Percentiles rank a stretch among this genome's conserved stretches.
phyloP scores from a whole-genome alignment of 1,140 invertebrate genomes.

The Eueides isabella region DNA sequence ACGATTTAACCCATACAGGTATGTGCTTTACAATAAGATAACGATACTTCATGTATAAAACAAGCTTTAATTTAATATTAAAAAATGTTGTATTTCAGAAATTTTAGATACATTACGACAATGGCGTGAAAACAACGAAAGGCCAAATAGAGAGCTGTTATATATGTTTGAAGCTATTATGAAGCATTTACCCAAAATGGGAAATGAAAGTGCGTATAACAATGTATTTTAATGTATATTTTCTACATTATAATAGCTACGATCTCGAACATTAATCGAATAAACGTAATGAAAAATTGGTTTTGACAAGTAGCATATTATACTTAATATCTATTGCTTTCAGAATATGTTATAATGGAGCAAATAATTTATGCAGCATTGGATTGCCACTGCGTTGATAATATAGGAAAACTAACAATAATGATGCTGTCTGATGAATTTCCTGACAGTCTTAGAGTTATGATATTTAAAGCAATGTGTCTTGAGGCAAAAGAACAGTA shows the following conservation, averaged over 20 bases:
- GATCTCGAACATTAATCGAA: too few species aligned
- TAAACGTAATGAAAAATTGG: too few species aligned
- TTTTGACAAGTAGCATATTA: neutral
- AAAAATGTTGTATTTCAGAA: constrained; percentile 82
- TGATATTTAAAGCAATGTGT: constrained; percentile 93
- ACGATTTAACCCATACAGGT: constrained; percentile 49
- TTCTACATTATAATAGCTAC: neutral
- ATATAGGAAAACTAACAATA: constrained; percentile 91
- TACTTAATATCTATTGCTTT: constrained; percentile 63
- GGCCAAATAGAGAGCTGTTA: constrained; percentile 94
- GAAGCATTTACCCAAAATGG: constrained; percentile 90
- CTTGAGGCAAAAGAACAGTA: constrained; percentile 94
- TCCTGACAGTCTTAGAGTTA: constrained; percentile 94
- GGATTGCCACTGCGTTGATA: constrained; percentile 90
- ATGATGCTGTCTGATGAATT: constrained; percentile 91
- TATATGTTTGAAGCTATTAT: constrained; percentile 92
- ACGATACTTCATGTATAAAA: too few species aligned
- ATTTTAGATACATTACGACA: constrained; percentile 90
- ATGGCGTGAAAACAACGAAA: constrained; percentile 96
- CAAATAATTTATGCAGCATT: constrained; percentile 95
- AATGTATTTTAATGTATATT: neutral
- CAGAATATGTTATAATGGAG: constrained; percentile 88
- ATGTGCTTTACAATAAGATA: constrained; percentile 1
- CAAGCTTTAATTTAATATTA: neutral
- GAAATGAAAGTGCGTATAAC: constrained; percentile 92